These are phyloP conservation scores for Apis dorsata DNA, from an alignment of 1,140 invertebrate genomes.

Conservation along the genomic window DNA sequence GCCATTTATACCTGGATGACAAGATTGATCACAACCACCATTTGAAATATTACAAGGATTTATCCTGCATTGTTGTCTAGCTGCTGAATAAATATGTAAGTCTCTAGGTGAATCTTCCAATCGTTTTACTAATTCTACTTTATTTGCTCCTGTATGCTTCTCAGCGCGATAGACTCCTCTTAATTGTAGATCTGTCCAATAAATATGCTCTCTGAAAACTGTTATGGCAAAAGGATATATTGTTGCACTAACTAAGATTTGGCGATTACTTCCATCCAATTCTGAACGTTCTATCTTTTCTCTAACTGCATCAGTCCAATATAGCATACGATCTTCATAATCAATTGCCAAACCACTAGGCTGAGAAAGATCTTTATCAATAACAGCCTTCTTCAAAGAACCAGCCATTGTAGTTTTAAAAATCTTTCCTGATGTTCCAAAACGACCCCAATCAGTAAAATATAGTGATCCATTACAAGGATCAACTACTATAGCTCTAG, in stretches of 20 bases:
- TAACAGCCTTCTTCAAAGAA: slow-evolving; percentile 92
- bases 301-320: slow-evolving; percentile 98
- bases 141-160: slow-evolving; percentile 97
- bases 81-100: slow-evolving; percentile 92
- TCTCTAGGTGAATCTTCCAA: slow-evolving; percentile 94
- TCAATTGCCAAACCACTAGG: slow-evolving; percentile 98
- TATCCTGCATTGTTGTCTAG: slow-evolving; percentile 88
- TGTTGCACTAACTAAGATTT: slow-evolving; percentile 91
- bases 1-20: slow-evolving; percentile 92
- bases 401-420: slow-evolving; percentile 98
- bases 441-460: slow-evolving; percentile 96
- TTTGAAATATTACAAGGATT: slow-evolving; percentile 96
- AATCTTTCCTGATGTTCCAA: slow-evolving; percentile 96
- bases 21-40: slow-evolving; percentile 97
- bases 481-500: slow-evolving; percentile 96
- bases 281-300: slow-evolving; percentile 98
- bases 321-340: slow-evolving; percentile 96
- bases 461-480: slow-evolving; percentile 97
- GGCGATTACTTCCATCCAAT: slow-evolving; percentile 89
- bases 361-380: slow-evolving; percentile 94
- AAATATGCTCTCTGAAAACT: slow-evolving; percentile 94
- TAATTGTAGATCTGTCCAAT: slow-evolving; percentile 98
- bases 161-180: slow-evolving; percentile 97
- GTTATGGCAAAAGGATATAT: slow-evolving; percentile 98
- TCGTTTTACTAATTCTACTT: slow-evolving; percentile 95